Evolutionary conservation across 2,888 invertebrate genomes (phyloP), one percentile per base, ranked within the genome.

Genomic region (Melanophora roralis): DNA sequence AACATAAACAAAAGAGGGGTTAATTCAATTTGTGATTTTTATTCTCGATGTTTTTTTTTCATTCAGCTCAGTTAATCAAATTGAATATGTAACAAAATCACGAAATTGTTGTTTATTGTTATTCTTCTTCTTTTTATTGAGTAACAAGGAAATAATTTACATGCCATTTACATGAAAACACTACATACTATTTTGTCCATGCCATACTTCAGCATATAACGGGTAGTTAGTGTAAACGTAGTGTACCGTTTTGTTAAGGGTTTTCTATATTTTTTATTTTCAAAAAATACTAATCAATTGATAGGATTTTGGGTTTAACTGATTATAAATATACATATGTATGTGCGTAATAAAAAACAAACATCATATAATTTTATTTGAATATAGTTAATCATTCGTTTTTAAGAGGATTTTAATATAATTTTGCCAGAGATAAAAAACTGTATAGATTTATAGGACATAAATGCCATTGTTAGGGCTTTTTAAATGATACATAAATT

Each of bases 11-110:
- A 32, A 34, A 45, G 69, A 45, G 65, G 73, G 78, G 65, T 75
- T 79, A 79, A 79, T 79, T 75, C 71, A 75, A 79, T 79, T 79
- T 74, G 68, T 73, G 73, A 34, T 72, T 65, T 57, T 71, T 57
- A 11, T 57, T 60, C n/a, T n/a, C n/a, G n/a, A n/a, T n/a, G n/a
- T n/a, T 59, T n/a, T 64, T 40, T 32, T 57, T 27, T 27, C 27
- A 5, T 27, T 3, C 27, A 27, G 27, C n/a, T 51, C 36, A 72
- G 34, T 47, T 65, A 36, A 47, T 59, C 71, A 55, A 55, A 57
- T 43, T 68, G 12, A 74, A 74, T 72, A 3, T 67, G 64, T 49
- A 76, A 68, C 67, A 74, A 75, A 76, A 68, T 62, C 80, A 67
- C 71, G 49, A 68, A 72, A 75, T 76, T 80, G 57, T 62, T 72